phyloP scores from a whole-genome alignment of 2,113 vertebrate genomes.

The Meles meles region DNA sequence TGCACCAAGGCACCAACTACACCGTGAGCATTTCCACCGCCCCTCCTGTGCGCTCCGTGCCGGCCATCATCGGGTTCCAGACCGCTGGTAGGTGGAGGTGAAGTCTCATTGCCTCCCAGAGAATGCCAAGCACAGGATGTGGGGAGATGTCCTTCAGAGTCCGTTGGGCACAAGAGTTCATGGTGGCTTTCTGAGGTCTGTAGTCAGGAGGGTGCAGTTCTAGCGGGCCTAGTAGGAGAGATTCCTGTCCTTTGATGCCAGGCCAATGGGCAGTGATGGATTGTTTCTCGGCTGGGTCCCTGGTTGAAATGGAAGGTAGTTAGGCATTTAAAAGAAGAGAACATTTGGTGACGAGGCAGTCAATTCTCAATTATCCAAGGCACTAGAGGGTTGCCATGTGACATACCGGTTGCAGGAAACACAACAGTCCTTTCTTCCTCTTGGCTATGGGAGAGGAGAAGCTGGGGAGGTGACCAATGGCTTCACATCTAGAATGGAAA shows the following conservation, averaged over 20 bases:
- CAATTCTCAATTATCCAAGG: not conserved
- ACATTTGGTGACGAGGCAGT: not conserved
- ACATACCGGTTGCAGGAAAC: not conserved
- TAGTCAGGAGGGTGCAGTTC: not conserved
- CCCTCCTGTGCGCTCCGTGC: conserved; percentile 77
- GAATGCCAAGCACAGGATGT: not conserved
- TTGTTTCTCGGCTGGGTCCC: not conserved
- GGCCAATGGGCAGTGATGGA: not conserved
- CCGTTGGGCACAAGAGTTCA: not conserved
- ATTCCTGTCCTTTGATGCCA: not conserved
- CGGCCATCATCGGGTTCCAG: conserved; percentile 78
- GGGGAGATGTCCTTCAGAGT: not conserved
- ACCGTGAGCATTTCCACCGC: conserved; percentile 83
- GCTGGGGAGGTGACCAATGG: not conserved
- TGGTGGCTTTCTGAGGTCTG: not conserved
- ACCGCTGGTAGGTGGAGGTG: conserved; percentile 79
- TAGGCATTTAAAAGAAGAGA: not conserved
- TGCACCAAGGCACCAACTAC: conserved; percentile 87
- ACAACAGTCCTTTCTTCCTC: not conserved
- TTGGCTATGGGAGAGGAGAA: not conserved
- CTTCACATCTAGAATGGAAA: not conserved
- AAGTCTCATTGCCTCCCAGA: conserved; percentile 31
- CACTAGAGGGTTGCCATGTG: not conserved
- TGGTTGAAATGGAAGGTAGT: not conserved
- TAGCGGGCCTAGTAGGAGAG: not conserved